Conservation (phyloP, 1,140 invertebrate genomes). For the Danaus melanippus region DNA sequence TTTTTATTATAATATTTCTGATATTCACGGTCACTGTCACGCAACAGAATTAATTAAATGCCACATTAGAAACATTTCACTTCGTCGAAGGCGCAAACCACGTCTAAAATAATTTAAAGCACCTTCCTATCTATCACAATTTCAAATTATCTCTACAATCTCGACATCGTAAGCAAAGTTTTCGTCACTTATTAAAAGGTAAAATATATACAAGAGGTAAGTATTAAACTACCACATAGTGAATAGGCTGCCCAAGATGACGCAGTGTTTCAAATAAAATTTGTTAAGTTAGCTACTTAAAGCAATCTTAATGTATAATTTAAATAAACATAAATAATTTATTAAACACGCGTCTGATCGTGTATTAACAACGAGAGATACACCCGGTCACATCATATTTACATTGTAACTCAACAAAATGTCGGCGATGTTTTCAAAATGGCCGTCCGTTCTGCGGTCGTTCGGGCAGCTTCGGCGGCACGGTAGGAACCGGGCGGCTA, state of each 20-base stretch:
- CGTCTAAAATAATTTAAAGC: conserved; percentile 8
- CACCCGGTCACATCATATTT: conserved; percentile 29
- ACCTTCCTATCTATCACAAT: conserved; percentile 22
- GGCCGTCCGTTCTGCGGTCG: conserved; percentile 69
- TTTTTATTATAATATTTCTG: conserved; percentile 8
- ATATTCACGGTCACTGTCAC: conserved; percentile 4
- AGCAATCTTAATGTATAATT: conserved; percentile 1
- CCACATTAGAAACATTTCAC: conserved; percentile 16
- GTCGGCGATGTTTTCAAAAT: conserved; percentile 57
- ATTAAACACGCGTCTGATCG: conserved; percentile 3
- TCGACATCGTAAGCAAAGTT: too few relatives aligned
- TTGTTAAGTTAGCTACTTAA: conserved; percentile 4
- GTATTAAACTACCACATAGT: too few relatives aligned
- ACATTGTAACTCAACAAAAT: conserved; percentile 53
- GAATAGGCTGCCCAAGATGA: too few relatives aligned
- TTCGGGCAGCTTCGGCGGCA: conserved; percentile 68
- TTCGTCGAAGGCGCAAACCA: conserved; percentile 14
- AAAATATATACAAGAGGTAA: too few relatives aligned
- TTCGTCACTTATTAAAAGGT: too few relatives aligned
- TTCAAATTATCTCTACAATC: conserved; percentile 3
- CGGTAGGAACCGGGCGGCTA: conserved; percentile 64
- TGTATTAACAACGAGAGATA: background rate
- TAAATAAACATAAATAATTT: conserved; percentile 13
- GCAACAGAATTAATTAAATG: conserved; percentile 24
- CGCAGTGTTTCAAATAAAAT: background rate